phyloP scores from a whole-genome alignment of 2,113 vertebrate genomes.

The Conger conger region DNA sequence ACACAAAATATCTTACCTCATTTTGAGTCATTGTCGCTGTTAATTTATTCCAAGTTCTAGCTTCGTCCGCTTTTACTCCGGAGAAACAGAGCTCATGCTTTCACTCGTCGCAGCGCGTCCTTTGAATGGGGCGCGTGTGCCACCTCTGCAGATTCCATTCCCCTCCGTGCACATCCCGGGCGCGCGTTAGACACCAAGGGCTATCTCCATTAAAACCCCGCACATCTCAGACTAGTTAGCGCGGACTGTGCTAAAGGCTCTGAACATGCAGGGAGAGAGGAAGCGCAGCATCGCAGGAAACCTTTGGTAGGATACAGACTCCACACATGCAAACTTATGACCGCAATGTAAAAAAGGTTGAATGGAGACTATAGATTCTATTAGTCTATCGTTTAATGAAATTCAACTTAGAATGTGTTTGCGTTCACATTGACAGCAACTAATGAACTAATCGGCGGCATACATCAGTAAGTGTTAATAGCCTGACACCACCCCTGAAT shows the following conservation, averaged over 20 bases:
- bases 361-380: no score
- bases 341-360: no score
- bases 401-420: no score
- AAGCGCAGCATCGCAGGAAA: not conserved
- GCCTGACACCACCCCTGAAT: no score
- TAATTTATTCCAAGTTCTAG: not conserved
- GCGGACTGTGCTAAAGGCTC: not conserved
- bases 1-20: not conserved
- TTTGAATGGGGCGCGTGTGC: constrained; percentile 1
- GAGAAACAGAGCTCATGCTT: not conserved
- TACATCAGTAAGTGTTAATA: no score
- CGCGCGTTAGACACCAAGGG: not conserved
- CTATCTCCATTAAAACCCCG: not conserved
- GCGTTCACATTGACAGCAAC: no score
- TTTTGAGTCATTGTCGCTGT: constrained; percentile 1
- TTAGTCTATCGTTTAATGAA: no score
- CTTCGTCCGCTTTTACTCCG: not conserved
- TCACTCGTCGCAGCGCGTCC: not conserved
- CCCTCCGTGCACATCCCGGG: not conserved
- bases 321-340: not conserved
- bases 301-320: not conserved
- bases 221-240: not conserved
- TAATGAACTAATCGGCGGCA: no score
- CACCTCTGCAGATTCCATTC: not conserved
- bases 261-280: not conserved